Base-by-base conservation (phyloP, 2,113 vertebrate species). In the Maccullochella peelii region DNA sequence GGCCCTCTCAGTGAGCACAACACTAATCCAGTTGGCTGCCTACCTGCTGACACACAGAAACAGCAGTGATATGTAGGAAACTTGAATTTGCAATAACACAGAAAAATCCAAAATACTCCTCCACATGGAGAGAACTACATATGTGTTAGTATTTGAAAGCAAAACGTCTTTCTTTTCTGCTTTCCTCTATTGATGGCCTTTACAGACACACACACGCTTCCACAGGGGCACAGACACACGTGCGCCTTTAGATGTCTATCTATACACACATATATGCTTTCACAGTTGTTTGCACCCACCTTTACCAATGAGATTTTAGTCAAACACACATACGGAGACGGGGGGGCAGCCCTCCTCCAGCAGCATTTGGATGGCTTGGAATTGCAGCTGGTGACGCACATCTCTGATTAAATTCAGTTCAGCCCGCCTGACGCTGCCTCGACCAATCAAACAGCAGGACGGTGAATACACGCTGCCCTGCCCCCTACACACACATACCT, bases 391-490 rank as follows among this genome's bases (percentile, higher is more conserved):
- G 94, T 95, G 96, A 96, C 94, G 94, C 95, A 96, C 95, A 95
- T 95, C 89, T 93, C 93, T 95, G 95, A 96, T 96, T 96, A 95
- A 88, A 94, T 95, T 94, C 96, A 94, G 92, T 93, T 88, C 93
- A 91, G 88, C 88, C 90, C 36, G 78, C 88, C 86, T 89, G 88
- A 93, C 50, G 49, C 61, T 33, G 75, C 54, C 82, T 73, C 66
- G 14, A 67, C 92, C 92, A 94, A 94, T 94, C 89, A 89, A 62
- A 42, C 21, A 2, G 71, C 77, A 63, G 84, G 77, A 69, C 1
- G 16, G 73, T 84, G 80, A 87, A 79, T 62, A 76, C 90, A 87
- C 18, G 11, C 62, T n/a, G 33, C 73, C 73, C 84, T 93, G 90
- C 89, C 89, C 91, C 84, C 89, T 72, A 49, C 25, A 23, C 33